These are phyloP conservation scores for Donacobius atricapilla DNA, from an alignment of 2,113 vertebrate species.

Conservation along the genomic window DNA sequence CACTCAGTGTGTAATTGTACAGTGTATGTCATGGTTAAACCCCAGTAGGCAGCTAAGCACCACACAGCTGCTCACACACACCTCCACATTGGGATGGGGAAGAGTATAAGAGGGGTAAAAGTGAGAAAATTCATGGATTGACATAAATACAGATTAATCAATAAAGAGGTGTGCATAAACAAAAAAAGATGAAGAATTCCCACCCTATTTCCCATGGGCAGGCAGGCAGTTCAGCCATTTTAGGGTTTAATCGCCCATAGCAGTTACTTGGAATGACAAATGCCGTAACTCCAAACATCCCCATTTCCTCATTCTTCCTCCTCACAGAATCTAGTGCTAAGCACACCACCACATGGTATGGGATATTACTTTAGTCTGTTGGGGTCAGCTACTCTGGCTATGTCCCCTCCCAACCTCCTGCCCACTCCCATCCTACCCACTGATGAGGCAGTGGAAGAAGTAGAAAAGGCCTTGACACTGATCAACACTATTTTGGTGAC, in stretches of 20 bases:
- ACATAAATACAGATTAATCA: background rate
- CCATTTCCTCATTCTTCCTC: background rate
- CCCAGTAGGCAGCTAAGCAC: background rate
- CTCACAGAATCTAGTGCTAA: background rate
- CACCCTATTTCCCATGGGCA: background rate
- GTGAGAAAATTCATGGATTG: background rate
- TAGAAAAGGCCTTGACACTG: background rate
- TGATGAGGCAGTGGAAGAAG: background rate
- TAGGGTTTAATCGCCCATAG: background rate
- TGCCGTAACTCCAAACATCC: background rate
- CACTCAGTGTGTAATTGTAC: background rate
- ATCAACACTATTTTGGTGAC: background rate
- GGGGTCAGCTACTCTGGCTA: background rate
- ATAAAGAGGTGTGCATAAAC: background rate
- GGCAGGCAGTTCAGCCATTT: background rate
- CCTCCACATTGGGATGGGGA: background rate
- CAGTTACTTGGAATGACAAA: background rate
- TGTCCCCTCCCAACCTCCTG: background rate
- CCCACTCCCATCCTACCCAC: background rate
- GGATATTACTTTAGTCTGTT: background rate
- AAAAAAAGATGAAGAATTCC: background rate
- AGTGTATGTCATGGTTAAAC: background rate
- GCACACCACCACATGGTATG: background rate
- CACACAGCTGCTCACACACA: background rate
- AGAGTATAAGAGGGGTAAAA: background rate